A percentile compares a stretch with the other conserved stretches of the same genome.
These are phyloP conservation scores for Sardina pilchardus DNA, from an alignment of 2,113 vertebrate genomes.

Conservation along the genomic window DNA sequence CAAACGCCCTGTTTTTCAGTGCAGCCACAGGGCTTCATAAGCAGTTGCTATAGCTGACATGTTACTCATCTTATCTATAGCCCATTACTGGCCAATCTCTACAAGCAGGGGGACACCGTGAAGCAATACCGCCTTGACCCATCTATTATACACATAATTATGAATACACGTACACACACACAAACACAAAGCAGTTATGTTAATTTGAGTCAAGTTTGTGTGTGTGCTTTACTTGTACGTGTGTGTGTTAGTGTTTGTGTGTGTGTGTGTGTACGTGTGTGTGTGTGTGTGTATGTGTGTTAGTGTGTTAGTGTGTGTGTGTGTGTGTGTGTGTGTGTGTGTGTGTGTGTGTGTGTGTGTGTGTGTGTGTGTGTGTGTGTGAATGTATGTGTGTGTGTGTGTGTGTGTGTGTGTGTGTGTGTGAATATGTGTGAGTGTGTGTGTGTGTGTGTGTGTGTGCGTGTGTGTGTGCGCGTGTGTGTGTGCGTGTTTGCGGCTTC, in stretches of 20 bases:
- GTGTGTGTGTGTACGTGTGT: neutral
- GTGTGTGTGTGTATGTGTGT: neutral
- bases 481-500: neutral
- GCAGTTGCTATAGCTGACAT: neutral
- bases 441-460: too few relatives aligned
- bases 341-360: conserved; percentile 28
- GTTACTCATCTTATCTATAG: neutral
- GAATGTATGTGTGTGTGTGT: too few relatives aligned
- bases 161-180: neutral
- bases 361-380: too few relatives aligned
- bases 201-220: conserved; percentile 38
- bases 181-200: neutral
- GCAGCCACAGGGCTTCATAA: neutral
- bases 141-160: neutral
- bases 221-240: conserved; percentile 60
- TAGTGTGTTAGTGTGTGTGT: neutral
- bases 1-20: neutral
- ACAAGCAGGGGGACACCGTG: neutral
- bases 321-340: too few relatives aligned
- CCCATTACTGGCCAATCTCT: neutral
- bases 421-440: too few relatives aligned
- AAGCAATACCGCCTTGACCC: neutral
- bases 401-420: too few relatives aligned
- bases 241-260: conserved; percentile 54
- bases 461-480: too few relatives aligned